Conservation (phyloP, 2,113 vertebrate genomes). For the Gymnobelideus leadbeateri region DNA sequence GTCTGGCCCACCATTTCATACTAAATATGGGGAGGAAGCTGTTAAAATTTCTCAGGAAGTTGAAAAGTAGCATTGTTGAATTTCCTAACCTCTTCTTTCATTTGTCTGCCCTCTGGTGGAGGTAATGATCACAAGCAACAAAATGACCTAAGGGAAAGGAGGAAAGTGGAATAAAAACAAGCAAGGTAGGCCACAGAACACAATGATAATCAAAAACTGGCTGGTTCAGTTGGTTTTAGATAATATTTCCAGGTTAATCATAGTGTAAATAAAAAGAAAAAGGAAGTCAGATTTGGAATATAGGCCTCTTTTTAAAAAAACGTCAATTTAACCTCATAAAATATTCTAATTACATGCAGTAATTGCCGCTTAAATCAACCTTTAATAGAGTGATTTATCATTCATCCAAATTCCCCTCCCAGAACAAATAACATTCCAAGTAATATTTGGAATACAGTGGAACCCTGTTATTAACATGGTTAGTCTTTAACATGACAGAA, state of each 20-base stretch:
- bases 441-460: neutral
- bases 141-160: constrained; percentile 3
- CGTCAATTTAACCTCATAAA: neutral
- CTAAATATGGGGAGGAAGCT: neutral
- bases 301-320: neutral
- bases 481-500: neutral
- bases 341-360: constrained; percentile 42
- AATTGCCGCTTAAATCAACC: constrained; percentile 16
- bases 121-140: neutral
- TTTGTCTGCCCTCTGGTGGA: constrained; percentile 67
- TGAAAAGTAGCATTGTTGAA: neutral
- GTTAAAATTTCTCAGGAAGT: constrained; percentile 27
- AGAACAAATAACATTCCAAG: neutral
- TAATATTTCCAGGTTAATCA: neutral
- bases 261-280: neutral
- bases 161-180: neutral
- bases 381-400: constrained; percentile 9
- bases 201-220: constrained; percentile 7
- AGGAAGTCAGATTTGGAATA: neutral
- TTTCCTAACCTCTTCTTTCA: constrained; percentile 14
- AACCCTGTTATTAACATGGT: neutral
- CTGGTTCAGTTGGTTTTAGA: constrained; percentile 26
- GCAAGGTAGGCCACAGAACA: neutral
- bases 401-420: constrained; percentile 10
- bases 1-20: neutral